A percentile compares a stretch with the other conserved stretches of the same genome.
phyloP scores from a whole-genome alignment of 2,888 invertebrate species.

The Rhorus exstirpatorius region DNA sequence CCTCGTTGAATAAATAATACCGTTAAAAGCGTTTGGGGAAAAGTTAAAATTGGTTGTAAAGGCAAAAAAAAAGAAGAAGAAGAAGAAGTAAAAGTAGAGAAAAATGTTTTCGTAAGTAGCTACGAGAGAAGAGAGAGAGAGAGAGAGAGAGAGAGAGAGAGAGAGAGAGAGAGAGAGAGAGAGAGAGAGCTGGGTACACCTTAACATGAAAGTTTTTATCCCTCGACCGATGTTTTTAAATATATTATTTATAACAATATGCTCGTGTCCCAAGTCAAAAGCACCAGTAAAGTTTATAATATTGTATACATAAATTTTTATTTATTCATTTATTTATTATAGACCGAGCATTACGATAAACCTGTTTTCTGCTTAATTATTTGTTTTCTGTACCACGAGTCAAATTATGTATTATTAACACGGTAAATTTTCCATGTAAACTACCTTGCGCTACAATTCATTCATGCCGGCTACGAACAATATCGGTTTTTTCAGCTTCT shows the following conservation, averaged over 20 bases:
- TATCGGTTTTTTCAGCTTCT: conserved; percentile 52
- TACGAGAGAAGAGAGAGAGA: conserved; percentile 3
- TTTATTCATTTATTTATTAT: too few relatives aligned
- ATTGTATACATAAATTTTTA: too few relatives aligned
- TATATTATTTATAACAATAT: conserved; percentile 2
- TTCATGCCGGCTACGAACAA: conserved; percentile 25
- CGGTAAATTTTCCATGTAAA: conserved; percentile 18
- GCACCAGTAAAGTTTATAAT: too few relatives aligned
- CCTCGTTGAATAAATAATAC: conserved; percentile 62
- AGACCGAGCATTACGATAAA: conserved; percentile 16
- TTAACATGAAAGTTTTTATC: conserved; percentile 53
- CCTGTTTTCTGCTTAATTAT: conserved; percentile 27
- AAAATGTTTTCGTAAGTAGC: conserved; percentile 31
- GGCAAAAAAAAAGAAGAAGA: conserved; percentile 8
- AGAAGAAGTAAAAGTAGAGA: conserved; percentile 11
- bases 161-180: not conserved
- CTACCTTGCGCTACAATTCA: conserved; percentile 5
- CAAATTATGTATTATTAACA: conserved; percentile 13
- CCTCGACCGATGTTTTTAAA: conserved; percentile 12
- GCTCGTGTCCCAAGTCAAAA: too few relatives aligned
- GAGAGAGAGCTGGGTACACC: conserved; percentile 7
- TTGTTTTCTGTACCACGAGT: conserved; percentile 9
- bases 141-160: conserved; percentile 17
- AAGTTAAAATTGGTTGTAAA: conserved; percentile 46
- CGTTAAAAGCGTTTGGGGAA: conserved; percentile 52